Conservation (phyloP, 2,113 vertebrate genomes). For the Gymnogyps californianus region DNA sequence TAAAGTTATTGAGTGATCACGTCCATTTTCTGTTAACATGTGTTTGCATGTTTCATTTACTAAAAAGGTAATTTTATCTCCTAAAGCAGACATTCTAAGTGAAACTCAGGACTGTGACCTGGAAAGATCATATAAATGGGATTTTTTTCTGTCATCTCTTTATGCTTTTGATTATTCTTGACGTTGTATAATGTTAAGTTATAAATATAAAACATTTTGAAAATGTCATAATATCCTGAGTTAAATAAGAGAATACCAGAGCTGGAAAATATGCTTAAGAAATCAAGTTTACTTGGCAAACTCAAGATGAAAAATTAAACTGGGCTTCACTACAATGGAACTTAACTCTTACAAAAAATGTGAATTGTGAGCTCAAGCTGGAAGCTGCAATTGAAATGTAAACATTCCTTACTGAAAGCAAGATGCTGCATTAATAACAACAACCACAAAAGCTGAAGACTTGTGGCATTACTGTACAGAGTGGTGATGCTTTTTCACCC, state of each 20-base stretch:
- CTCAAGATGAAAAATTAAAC: conserved; percentile 12
- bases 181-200: conserved; percentile 30
- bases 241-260: conserved; percentile 27
- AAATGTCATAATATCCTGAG: conserved; percentile 40
- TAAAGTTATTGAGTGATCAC: not conserved
- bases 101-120: conserved; percentile 12
- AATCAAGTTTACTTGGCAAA: conserved; percentile 31
- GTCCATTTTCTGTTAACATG: not conserved
- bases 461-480: not conserved
- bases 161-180: conserved; percentile 35
- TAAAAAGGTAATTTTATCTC: not conserved
- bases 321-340: not conserved
- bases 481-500: not conserved
- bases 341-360: not conserved
- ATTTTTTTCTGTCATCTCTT: conserved; percentile 25
- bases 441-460: not conserved
- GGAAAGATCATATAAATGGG: conserved; percentile 3
- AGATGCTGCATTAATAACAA: not conserved
- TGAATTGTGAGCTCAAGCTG: not conserved
- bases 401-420: not conserved
- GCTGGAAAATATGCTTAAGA: conserved; percentile 30
- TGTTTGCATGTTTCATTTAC: not conserved
- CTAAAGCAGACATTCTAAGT: not conserved
- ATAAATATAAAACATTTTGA: conserved; percentile 48
- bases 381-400: conserved; percentile 20